Conservation (phyloP, 2,888 invertebrate genomes). For the Drosophila austrosaltans region DNA sequence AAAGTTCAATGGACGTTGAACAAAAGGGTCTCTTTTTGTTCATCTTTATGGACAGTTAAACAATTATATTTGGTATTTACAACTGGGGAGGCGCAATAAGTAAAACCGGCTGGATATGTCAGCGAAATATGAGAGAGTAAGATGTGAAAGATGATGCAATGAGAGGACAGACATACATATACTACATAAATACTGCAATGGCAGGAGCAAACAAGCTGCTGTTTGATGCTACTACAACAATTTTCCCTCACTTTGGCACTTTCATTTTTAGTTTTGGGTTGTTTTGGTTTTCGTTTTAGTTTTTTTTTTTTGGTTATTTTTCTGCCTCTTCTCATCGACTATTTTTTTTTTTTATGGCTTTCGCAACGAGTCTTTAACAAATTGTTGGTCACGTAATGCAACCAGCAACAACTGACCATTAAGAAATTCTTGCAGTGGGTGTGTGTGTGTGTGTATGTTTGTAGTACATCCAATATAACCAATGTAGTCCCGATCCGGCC, state of each 20-base stretch:
- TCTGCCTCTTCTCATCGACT: slow-evolving; percentile 17
- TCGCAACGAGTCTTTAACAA: slow-evolving; percentile 37
- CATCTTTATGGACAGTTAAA: slow-evolving; percentile 72
- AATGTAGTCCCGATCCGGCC: slow-evolving; percentile 22
- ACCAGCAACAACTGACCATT: slow-evolving; percentile 55
- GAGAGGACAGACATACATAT: not conserved
- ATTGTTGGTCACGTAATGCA: slow-evolving; percentile 64
- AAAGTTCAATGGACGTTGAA: slow-evolving; percentile 67
- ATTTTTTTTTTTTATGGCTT: slow-evolving; percentile 19
- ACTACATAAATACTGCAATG: slow-evolving; percentile 34
- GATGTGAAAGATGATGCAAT: slow-evolving; percentile 10
- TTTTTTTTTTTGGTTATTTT: slow-evolving; percentile 25
- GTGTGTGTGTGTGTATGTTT: not conserved
- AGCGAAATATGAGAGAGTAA: slow-evolving; percentile 62
- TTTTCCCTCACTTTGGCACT: slow-evolving; percentile 50
- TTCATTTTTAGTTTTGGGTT: slow-evolving; percentile 50
- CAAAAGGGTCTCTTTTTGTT: slow-evolving; percentile 70
- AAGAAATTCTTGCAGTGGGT: slow-evolving; percentile 61
- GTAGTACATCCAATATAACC: too few species aligned
- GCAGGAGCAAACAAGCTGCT: slow-evolving; percentile 54
- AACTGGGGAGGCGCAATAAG: slow-evolving; percentile 23
- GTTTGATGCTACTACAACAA: slow-evolving; percentile 23
- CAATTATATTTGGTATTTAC: slow-evolving; percentile 77
- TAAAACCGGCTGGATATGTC: slow-evolving; percentile 20
- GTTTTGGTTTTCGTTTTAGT: slow-evolving; percentile 8